phyloP scores from a whole-genome alignment of 2,888 invertebrate species.

The Liopterus haemorrhoidalis region DNA sequence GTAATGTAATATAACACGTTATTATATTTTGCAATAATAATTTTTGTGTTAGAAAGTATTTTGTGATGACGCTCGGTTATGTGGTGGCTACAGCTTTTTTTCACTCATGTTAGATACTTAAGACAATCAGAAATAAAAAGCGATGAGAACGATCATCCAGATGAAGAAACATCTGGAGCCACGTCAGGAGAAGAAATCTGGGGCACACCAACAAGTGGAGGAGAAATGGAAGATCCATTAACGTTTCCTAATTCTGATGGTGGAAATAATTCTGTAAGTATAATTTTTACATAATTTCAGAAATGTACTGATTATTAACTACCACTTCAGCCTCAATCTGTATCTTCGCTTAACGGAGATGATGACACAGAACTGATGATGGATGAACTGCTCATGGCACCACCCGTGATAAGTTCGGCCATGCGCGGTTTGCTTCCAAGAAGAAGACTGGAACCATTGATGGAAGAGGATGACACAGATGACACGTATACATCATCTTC shows the following conservation, averaged over 20 bases:
- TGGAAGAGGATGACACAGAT: conserved; percentile 76
- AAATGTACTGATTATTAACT: conserved; percentile 28
- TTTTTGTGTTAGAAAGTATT: too few species aligned
- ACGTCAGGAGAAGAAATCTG: conserved; percentile 82
- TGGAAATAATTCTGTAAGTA: conserved; percentile 58
- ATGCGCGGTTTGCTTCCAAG: conserved; percentile 65
- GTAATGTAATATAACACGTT: too few species aligned
- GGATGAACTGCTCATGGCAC: conserved; percentile 73
- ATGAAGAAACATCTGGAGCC: conserved; percentile 74
- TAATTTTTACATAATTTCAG: conserved; percentile 42
- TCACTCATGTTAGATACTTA: too few species aligned
- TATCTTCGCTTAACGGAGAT: conserved; percentile 63
- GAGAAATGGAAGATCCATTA: conserved; percentile 65
- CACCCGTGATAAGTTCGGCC: conserved; percentile 67
- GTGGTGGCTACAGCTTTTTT: too few species aligned
- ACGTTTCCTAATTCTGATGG: conserved; percentile 60
- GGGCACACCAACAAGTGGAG: conserved; percentile 84
- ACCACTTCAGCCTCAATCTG: conserved; percentile 34
- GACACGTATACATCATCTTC: conserved; percentile 49
- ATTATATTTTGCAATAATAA: too few species aligned
- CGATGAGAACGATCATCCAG: conserved; percentile 60
- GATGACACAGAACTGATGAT: conserved; percentile 78
- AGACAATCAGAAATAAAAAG: conserved; percentile 42
- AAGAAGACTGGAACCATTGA: conserved; percentile 72
- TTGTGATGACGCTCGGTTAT: too few species aligned